Evolutionary conservation across 1,140 invertebrate genomes (phyloP).

Genomic region (Nylanderia fulva): DNA sequence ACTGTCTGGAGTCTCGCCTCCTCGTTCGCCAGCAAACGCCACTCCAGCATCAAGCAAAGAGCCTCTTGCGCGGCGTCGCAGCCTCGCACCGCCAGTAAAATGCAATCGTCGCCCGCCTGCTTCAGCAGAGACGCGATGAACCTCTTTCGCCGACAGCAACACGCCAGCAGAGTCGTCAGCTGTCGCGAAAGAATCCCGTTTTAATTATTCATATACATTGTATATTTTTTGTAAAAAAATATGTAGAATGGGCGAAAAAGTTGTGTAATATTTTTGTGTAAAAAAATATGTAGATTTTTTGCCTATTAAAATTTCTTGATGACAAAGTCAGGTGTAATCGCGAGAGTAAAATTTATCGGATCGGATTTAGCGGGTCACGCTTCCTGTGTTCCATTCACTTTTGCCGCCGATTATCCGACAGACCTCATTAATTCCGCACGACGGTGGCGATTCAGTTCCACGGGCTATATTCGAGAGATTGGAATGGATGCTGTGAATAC

Average conservation of each 20-base stretch:
- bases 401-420: conserved; percentile 4
- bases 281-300: not conserved
- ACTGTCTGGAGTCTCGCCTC: conserved; percentile 92
- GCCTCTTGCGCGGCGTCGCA: conserved; percentile 90
- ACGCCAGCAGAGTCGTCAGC: conserved; percentile 90
- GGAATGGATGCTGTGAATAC: conserved; percentile 39
- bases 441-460: conserved; percentile 18
- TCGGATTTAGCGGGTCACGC: not conserved
- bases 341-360: not conserved
- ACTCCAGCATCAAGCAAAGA: conserved; percentile 93
- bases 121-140: conserved; percentile 91
- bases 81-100: conserved; percentile 91
- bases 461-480: conserved; percentile 34
- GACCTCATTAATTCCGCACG: conserved; percentile 41
- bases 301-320: conserved; percentile 8
- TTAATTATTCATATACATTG: too few species aligned
- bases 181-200: conserved; percentile 81
- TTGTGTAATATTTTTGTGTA: not conserved
- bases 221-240: not conserved
- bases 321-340: not conserved
- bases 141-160: conserved; percentile 93
- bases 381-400: not conserved
- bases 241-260: too few species aligned
- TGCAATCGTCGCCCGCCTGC: conserved; percentile 90
- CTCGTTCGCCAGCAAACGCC: conserved; percentile 89